Percentiles rank a stretch among this genome's conserved stretches.
Conservation (phyloP, 2,797 vertebrate genomes). For the Paratrypauchen microcephalus region DNA sequence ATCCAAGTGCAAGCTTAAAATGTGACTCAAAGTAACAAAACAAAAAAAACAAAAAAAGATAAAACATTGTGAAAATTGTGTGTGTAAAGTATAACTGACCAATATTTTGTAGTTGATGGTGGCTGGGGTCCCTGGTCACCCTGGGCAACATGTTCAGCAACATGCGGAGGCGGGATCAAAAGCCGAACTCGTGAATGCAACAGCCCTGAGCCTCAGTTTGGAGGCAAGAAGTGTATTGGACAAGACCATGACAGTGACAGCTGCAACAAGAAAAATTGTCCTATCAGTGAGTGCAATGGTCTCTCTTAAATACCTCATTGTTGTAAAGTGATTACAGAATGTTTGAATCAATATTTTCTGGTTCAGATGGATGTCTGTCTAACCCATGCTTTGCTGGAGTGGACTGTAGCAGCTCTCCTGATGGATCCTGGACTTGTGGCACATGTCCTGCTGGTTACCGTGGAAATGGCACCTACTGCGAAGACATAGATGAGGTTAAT, state of each 20-base stretch:
- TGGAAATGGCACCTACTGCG: conserved; percentile 91
- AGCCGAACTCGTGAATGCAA: conserved; percentile 88
- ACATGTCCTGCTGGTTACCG: conserved; percentile 90
- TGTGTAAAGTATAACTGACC: neutral
- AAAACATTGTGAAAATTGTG: too few species aligned
- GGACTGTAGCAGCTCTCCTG: conserved; percentile 89
- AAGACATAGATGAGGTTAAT: conserved; percentile 93
- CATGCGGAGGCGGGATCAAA: conserved; percentile 89
- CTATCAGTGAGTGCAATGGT: conserved; percentile 80
- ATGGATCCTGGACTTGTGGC: conserved; percentile 96
- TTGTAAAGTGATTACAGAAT: neutral
- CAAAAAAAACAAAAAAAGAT: neutral
- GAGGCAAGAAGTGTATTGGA: conserved; percentile 86
- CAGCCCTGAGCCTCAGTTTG: conserved; percentile 88
- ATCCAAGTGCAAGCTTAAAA: neutral
- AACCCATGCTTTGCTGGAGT: conserved; percentile 95
- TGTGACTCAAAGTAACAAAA: neutral
- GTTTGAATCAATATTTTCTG: neutral
- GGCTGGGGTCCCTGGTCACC: conserved; percentile 97
- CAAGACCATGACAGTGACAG: conserved; percentile 82
- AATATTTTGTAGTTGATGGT: conserved; percentile 84
- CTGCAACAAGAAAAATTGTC: conserved; percentile 89
- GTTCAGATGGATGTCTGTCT: conserved; percentile 92
- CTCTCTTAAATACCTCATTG: neutral
- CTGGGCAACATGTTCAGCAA: conserved; percentile 90